A percentile compares a stretch with the other conserved stretches of the same genome.
Evolutionary conservation across 1,140 invertebrate genomes (phyloP).

Genomic region (Hestina assimilis): DNA sequence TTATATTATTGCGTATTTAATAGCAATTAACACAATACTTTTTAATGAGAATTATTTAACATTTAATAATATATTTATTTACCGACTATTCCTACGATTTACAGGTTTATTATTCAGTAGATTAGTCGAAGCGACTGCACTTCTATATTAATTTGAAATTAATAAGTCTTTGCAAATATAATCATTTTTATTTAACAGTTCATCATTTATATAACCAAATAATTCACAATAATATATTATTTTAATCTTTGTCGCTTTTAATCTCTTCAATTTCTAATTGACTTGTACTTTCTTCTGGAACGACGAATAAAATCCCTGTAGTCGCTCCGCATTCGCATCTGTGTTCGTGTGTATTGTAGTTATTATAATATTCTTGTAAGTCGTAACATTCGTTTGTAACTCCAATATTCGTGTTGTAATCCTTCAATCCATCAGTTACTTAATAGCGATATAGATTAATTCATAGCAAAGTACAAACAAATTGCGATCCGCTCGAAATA

Average conservation of each 20-base stretch:
- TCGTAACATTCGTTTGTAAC: constrained; percentile 32
- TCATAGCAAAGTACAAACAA: too few relatives aligned
- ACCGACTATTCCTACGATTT: too few relatives aligned
- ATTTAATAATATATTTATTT: too few relatives aligned
- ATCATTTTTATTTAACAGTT: too few relatives aligned
- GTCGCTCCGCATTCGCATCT: neutral
- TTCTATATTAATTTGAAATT: too few relatives aligned
- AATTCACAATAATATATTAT: neutral
- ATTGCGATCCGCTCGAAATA: neutral
- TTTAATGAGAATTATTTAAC: too few relatives aligned
- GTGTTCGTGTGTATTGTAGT: constrained; percentile 10
- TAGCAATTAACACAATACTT: too few relatives aligned
- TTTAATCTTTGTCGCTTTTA: neutral
- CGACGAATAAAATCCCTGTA: constrained; percentile 17
- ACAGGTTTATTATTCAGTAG: too few relatives aligned
- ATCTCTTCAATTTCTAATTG: constrained; percentile 56
- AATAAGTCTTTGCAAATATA: too few relatives aligned
- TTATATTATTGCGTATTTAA: too few relatives aligned
- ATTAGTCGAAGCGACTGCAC: too few relatives aligned
- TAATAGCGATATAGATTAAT: too few relatives aligned
- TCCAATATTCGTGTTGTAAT: constrained; percentile 24
- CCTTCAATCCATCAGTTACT: constrained; percentile 30
- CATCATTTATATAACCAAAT: neutral
- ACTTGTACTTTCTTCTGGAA: constrained; percentile 57
- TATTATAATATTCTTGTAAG: constrained; percentile 10